phyloP scores from a whole-genome alignment of 2,113 vertebrate species.

The Eulacestoma nigropectus region DNA sequence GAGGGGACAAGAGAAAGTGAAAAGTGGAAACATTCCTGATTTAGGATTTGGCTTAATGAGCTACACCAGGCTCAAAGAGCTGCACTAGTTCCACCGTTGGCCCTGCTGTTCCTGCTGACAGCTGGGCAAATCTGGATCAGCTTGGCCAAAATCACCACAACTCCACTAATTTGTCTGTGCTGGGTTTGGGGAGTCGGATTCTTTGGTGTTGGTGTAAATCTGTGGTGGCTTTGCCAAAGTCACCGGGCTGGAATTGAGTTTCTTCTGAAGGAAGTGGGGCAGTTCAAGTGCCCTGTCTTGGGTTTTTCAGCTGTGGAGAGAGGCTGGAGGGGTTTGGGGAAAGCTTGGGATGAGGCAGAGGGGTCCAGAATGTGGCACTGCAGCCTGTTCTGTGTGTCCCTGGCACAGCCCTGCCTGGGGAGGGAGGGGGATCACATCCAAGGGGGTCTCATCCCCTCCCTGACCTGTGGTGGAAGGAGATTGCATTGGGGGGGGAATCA shows the following conservation, averaged over 20 bases:
- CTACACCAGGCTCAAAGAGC: background rate
- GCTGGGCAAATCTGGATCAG: background rate
- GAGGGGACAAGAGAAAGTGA: background rate
- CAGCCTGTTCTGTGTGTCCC: background rate
- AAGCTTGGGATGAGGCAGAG: background rate
- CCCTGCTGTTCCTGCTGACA: background rate
- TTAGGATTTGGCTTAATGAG: background rate
- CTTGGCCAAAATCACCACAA: background rate
- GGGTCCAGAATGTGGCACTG: background rate
- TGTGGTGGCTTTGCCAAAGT: background rate
- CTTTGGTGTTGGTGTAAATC: background rate
- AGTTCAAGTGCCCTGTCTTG: background rate
- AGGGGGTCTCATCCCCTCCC: background rate
- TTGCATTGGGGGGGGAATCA: background rate
- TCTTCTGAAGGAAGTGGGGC: background rate
- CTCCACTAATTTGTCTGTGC: background rate
- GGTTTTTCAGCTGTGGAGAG: background rate
- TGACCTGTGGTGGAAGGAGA: background rate
- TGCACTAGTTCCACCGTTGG: fast-evolving
- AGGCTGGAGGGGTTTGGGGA: background rate
- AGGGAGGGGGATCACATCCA: background rate
- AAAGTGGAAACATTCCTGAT: background rate
- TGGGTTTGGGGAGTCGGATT: fast-evolving
- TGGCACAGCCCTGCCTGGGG: background rate
- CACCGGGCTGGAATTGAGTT: fast-evolving